Percentiles rank a stretch among this genome's conserved stretches.
phyloP scores from a whole-genome alignment of 1,140 invertebrate species.

The Sweltsa coloradensis region DNA sequence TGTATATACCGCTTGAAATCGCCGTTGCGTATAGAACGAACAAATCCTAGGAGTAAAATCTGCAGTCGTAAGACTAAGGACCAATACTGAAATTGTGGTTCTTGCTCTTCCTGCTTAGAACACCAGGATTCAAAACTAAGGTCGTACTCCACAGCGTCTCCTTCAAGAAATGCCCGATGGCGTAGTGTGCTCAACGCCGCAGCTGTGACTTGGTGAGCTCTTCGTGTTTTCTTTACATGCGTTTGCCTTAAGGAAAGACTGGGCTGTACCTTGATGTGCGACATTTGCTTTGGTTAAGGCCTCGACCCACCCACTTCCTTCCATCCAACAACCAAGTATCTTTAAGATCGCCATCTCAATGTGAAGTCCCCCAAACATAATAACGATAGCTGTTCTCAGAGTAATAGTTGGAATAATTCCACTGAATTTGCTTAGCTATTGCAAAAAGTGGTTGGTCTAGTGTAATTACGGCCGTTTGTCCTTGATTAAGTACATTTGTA shows the following conservation, averaged over 20 bases:
- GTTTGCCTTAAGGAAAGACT: neutral
- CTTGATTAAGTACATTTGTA: slow-evolving; percentile 16
- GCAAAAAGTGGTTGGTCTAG: slow-evolving; percentile 19
- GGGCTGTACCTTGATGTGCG: neutral
- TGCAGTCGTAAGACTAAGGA: too few species aligned
- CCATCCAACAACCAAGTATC: slow-evolving; percentile 2
- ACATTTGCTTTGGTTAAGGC: neutral
- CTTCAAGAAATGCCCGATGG: neutral
- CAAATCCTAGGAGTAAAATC: too few species aligned
- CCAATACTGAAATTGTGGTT: too few species aligned
- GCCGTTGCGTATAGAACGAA: neutral
- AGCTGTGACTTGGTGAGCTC: neutral
- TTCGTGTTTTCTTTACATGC: neutral
- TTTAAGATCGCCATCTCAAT: slow-evolving; percentile 2
- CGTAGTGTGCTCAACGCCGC: neutral
- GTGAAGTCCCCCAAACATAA: slow-evolving; percentile 1
- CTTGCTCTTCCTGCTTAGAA: too few species aligned
- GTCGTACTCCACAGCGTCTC: too few species aligned
- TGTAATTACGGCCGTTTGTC: slow-evolving; percentile 16
- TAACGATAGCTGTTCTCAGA: slow-evolving; percentile 3
- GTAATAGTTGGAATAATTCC: slow-evolving; percentile 9
- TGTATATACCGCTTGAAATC: neutral
- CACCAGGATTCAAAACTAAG: too few species aligned
- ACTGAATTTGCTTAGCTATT: slow-evolving; percentile 19
- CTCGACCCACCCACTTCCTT: slow-evolving; percentile 1